These are phyloP conservation scores for Megalopta genalis DNA, from an alignment of 1,140 invertebrate species.

Conservation along the genomic window DNA sequence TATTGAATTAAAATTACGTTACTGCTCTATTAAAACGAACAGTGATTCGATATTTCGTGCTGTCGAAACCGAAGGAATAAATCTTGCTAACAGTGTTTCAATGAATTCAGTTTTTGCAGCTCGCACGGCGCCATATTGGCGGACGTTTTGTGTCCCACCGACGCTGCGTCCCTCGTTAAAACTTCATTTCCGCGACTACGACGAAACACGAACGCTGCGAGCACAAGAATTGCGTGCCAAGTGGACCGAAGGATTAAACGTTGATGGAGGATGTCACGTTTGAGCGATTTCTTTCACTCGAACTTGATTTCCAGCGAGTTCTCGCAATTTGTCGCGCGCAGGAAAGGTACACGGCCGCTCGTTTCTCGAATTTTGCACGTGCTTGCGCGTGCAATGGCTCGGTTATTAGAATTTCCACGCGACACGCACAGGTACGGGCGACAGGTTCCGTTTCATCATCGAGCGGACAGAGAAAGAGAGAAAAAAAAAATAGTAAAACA, in stretches of 20 bases:
- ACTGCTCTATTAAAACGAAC: too few species aligned
- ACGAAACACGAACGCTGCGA: background rate
- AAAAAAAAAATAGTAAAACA: conserved; percentile 6
- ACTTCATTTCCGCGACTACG: conserved; percentile 1
- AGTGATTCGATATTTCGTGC: background rate
- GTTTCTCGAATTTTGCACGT: background rate
- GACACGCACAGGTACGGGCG: background rate
- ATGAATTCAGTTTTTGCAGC: conserved; percentile 6
- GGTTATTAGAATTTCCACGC: background rate
- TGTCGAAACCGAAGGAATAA: background rate
- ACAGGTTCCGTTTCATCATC: conserved; percentile 1
- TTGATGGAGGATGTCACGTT: conserved; percentile 18
- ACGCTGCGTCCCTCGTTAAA: conserved; percentile 14
- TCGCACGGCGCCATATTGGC: background rate
- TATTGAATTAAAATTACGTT: too few species aligned
- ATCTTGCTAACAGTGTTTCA: background rate
- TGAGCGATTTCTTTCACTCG: background rate
- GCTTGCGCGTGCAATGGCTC: conserved; percentile 6
- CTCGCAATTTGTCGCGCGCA: background rate
- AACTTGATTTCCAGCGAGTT: conserved; percentile 6
- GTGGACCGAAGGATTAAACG: conserved; percentile 30
- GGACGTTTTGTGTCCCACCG: background rate
- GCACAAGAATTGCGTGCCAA: conserved; percentile 29
- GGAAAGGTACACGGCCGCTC: background rate
- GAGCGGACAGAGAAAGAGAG: background rate